Evolutionary conservation across 2,113 vertebrate genomes (phyloP), one percentile per base, ranked within the genome.

Genomic region (Globicephala melas): DNA sequence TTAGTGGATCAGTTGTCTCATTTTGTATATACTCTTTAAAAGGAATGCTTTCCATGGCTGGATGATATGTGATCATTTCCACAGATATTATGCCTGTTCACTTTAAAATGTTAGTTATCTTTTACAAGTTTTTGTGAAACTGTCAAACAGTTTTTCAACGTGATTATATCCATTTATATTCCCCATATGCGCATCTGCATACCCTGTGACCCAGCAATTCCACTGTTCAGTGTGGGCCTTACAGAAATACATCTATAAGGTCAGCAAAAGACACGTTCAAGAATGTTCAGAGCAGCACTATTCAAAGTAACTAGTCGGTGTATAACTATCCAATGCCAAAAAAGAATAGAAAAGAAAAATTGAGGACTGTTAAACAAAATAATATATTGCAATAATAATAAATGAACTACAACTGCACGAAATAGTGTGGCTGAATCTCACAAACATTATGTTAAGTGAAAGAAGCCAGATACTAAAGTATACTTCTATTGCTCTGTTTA

Each of bases 31-130:
- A 58, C 41, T 58, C 15, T 71, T 93, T 67, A 28, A 60, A 73
- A 90, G 76, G 26, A 95, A 93, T 67, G 33, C 31, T 58, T 68
- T 89, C 47, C 85, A 63, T 90, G 38, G 26, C 41, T 93, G 23
- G 38, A 38, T 85, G 13, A 17, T 94, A 77, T 31, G 44, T 93
- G 18, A 55, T 77, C 33, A 73, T 87, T 83, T 70, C 58, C 2
- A 63, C 36, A 83, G 81, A 8, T 87, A 91, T 41, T 76, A 26
- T 41, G 81, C 11, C 36, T 92, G 38, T 76, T 96, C 80, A 81
- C 55, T 89, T 44, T 36, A 63, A 94, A 92, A 80, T 92, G 60
- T 90, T 74, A 73, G 65, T 28, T 97, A 50, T 55, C n/a, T 77
- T 94, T 76, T 88, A 65, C 82, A 74, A 62, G 28, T 86, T 38